Base-by-base conservation (phyloP, 2,888 invertebrate genomes). In the Parasteatoda lunata region DNA sequence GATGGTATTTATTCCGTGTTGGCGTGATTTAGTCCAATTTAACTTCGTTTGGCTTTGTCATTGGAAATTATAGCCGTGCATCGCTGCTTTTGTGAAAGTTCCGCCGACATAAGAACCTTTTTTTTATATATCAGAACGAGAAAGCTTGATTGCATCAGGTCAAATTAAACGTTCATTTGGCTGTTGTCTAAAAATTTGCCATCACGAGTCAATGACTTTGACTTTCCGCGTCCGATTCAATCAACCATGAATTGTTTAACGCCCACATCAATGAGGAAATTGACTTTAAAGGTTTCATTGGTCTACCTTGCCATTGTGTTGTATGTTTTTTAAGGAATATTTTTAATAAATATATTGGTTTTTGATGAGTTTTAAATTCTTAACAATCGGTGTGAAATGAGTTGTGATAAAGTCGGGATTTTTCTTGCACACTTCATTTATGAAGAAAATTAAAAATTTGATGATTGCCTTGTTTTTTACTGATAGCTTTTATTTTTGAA, bases 161-260 rank as follows among this genome's bases (percentile, higher is more conserved):
- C n/a, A n/a, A 59, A 59, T 59, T 59, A 59, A 59, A 59, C 59
- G 59, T 7, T n/a, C 9, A 59, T 59, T 59, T 59, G 30, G 30
- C n/a, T 59, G n/a, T n/a, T 59, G 59, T 59, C 59, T 59, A 59
- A 13, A 30, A 59, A 59, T 7, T 59, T 59, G 59, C 8, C 11
- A n/a, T 7, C n/a, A 7, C 59, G 59, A 59, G 59, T 59, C 59
- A 59, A 13, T 59, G 59, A 59, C 59, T 59, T 59, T 59, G 59
- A 59, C 59, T 59, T 59, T 59, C n/a, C 9, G 59, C n/a, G 59
- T 59, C 59, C n/a, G 59, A 59, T n/a, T 59, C 59, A 59, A 59
- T 59, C 11, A 59, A 4, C 11, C 59, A n/a, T 3, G 59, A 59
- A 59, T 9, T 59, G 9, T 59, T 59, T 59, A 13, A 59, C 59